Evolutionary conservation across 2,797 vertebrate genomes (phyloP).

Genomic region (Hydrolagus colliei): DNA sequence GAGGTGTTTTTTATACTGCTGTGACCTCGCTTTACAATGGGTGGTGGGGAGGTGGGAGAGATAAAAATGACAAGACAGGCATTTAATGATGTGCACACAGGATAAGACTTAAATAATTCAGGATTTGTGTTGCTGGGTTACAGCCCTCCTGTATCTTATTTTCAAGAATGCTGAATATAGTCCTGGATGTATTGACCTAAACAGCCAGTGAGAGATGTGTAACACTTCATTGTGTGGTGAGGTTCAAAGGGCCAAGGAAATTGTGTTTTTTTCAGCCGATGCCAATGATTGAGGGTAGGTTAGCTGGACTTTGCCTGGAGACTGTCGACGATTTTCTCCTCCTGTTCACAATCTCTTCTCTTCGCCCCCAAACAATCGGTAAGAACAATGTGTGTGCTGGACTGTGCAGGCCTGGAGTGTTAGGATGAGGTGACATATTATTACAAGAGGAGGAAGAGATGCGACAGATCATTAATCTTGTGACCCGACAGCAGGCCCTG

Average conservation of each 20-base stretch:
- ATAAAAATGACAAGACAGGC: not conserved
- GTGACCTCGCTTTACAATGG: too few species aligned
- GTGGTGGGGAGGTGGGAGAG: not conserved
- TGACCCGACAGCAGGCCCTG: not conserved
- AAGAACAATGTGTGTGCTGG: not conserved
- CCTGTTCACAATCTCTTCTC: not conserved
- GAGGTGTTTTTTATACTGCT: too few species aligned
- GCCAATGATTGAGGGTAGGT: not conserved
- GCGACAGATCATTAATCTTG: not conserved
- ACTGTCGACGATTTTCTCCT: not conserved
- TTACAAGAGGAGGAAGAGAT: not conserved
- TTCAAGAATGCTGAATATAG: too few species aligned
- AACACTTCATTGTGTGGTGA: not conserved
- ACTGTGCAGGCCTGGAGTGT: not conserved
- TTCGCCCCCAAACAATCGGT: not conserved
- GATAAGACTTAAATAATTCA: not conserved
- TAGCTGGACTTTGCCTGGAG: not conserved
- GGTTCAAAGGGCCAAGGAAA: constrained; percentile 3
- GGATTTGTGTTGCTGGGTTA: not conserved
- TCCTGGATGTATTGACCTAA: too few species aligned
- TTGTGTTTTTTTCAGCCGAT: not conserved
- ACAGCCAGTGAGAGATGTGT: too few species aligned
- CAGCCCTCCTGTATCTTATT: not conserved
- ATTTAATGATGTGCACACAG: not conserved
- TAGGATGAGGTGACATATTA: not conserved